Evolutionary conservation across 1,140 invertebrate genomes (phyloP), one percentile per base, ranked within the genome.

Genomic region (Meloidogyne hapla): DNA sequence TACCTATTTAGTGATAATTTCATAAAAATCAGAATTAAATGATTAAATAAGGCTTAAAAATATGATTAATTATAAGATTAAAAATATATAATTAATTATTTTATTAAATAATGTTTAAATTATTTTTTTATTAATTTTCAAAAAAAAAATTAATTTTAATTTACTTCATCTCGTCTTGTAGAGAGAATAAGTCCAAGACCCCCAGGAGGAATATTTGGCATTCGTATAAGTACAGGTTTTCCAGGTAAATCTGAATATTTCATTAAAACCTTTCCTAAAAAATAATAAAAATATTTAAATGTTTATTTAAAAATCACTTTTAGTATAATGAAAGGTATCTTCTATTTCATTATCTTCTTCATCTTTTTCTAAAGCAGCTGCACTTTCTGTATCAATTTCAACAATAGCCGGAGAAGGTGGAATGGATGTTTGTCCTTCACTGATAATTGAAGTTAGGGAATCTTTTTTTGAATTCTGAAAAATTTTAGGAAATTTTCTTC

Each of bases 281-380:
- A 40, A 21, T 26, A 33, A n/a, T 25, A 28, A 65, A 66, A 5
- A 18, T 28, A 64, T 33, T 40, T 76, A 64, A 28, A 40, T 66
- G 25, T 75, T 25, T 64, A 13, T 8, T 64, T 62, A 6, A 72
- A 25, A 21, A 92, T 93, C 90, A 96, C 94, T 92, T 84, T 88
- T 89, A 6, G 94, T 96, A 88, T 97, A 97, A 38, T 94, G 94
- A 88, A 92, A 96, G 75, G 93, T 91, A 84, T 95, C 94, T 87
- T 95, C 93, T 83, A 92, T 88, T 83, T 95, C 93, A 10, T 91
- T 89, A 87, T 95, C 93, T 0, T 91, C 91, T 23, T 90, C 91
- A 64, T 91, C 40, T 25, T 72, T 92, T 88, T 94, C 93, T 82
- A 91, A 91, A 88, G 92, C 92, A 62, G 90, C 94, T 3, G 94